Evolutionary conservation across 1,140 invertebrate genomes (phyloP), one percentile per base, ranked within the genome.

Genomic region (Homalodisca vitripennis): DNA sequence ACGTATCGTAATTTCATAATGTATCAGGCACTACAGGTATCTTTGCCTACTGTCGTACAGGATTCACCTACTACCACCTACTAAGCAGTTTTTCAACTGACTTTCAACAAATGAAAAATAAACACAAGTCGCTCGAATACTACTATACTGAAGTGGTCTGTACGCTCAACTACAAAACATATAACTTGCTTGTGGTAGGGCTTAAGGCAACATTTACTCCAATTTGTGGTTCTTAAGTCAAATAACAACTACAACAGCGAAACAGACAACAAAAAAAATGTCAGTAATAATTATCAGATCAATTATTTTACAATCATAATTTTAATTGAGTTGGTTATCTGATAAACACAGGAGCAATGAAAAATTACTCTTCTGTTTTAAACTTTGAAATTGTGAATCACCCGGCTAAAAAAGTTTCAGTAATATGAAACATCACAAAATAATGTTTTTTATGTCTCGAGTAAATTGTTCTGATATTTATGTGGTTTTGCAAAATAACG

Each of bases 21-120:
- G 26, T 47, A 65, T 65, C 63, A 65, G 63, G 63, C 63, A 65
- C 63, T 65, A 65, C 63, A 65, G 63, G 63, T 65, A 31, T 65
- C 32, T 34, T 30, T 65, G 63, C 63, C 63, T 64, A 64, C 24
- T 24, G 26, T 1, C 20, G 3, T 27, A 27, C 22, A 20, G 10
- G 29, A n/a, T n/a, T n/a, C n/a, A n/a, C n/a, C n/a, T n/a, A n/a
- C n/a, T 34, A n/a, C 14, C 46, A 29, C 22, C 26, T 65, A 1
- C 46, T 41, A 34, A 65, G 32, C 32, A 34, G 32, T n/a, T 26
- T 65, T 65, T 30, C n/a, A 63, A 65, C 63, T 41, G 24, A 65
- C 22, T 47, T 65, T 3, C n/a, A n/a, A n/a, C n/a, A n/a, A n/a
- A n/a, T n/a, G 46, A 30, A 65, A 65, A 65, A 3, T 2, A 62